Conservation (phyloP, 2,888 invertebrate species). For the Caenorhabditis sp. region DNA sequence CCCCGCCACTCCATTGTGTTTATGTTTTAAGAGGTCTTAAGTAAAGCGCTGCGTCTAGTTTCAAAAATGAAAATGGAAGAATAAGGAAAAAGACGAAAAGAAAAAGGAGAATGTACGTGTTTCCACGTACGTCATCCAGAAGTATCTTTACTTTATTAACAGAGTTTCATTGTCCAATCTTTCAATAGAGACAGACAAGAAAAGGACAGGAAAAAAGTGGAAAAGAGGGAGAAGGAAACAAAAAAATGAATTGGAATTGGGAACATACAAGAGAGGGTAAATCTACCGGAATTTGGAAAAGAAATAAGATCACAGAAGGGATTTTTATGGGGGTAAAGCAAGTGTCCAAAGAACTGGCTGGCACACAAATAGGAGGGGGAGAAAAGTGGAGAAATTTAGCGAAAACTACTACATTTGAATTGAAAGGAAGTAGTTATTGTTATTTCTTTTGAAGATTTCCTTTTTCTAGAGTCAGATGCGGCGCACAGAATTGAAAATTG, state of each 20-base stretch:
- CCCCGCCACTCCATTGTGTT: constrained; percentile 41
- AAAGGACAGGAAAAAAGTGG: neutral
- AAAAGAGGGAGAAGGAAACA: constrained; percentile 4
- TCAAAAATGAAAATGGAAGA: constrained; percentile 14
- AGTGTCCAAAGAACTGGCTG: constrained; percentile 2
- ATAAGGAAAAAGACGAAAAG: no score
- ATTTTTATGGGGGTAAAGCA: constrained; percentile 20
- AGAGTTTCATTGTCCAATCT: no score
- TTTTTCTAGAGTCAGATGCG: constrained; percentile 36
- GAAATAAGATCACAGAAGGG: constrained; percentile 44
- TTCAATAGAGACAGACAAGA: no score
- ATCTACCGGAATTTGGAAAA: constrained; percentile 47
- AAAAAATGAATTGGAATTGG: no score
- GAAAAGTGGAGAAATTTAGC: constrained; percentile 19
- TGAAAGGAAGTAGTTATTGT: constrained; percentile 57
- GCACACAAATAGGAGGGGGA: neutral
- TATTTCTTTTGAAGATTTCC: constrained; percentile 55
- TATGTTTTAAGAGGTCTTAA: constrained; percentile 54
- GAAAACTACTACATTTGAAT: no score
- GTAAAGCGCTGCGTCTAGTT: constrained; percentile 34
- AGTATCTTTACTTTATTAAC: no score
- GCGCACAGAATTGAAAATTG: constrained; percentile 34
- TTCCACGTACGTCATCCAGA: no score
- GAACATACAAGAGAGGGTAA: constrained; percentile 1
- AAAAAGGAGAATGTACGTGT: no score